Evolutionary conservation across 92 coral and sea anemone genomes (phyloP).

Genomic region (Epizoanthus stellaris): DNA sequence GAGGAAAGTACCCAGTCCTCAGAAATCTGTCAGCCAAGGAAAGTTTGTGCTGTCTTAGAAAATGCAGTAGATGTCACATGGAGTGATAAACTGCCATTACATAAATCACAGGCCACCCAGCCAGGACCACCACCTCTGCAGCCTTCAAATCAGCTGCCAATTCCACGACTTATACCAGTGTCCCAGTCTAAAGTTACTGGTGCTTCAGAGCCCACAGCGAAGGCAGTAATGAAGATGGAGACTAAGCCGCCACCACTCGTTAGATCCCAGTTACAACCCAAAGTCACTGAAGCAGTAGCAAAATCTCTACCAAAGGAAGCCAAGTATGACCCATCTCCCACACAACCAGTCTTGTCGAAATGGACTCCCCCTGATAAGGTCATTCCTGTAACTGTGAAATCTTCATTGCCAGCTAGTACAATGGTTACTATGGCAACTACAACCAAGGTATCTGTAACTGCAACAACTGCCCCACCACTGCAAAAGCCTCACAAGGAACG

Average conservation of each 20-base stretch:
- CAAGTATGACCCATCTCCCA: slow-evolving; percentile 4
- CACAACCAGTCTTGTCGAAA: slow-evolving; percentile 14
- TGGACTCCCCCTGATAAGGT: slow-evolving; percentile 46
- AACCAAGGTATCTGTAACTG: slow-evolving; percentile 18
- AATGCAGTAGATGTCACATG: not conserved
- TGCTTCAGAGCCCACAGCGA: slow-evolving; percentile 39
- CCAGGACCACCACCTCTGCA: slow-evolving; percentile 38
- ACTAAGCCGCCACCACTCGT: slow-evolving; percentile 46
- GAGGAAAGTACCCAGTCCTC: slow-evolving; percentile 76
- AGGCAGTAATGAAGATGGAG: slow-evolving; percentile 40
- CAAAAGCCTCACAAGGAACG: slow-evolving; percentile 18
- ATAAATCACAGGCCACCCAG: not conserved
- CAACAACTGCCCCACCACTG: slow-evolving; percentile 26
- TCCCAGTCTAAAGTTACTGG: slow-evolving; percentile 4
- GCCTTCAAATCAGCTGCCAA: slow-evolving; percentile 9
- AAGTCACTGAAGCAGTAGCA: slow-evolving; percentile 16
- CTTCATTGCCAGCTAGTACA: slow-evolving; percentile 13
- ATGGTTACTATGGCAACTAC: slow-evolving; percentile 37
- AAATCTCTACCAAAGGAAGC: slow-evolving; percentile 23
- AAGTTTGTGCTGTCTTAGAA: slow-evolving; percentile 8
- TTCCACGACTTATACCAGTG: slow-evolving; percentile 43
- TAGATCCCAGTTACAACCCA: slow-evolving; percentile 41
- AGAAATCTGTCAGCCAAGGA: slow-evolving; percentile 44
- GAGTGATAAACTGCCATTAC: not conserved
- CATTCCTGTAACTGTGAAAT: not conserved